Conservation (phyloP, 1,140 invertebrate species). For the Formica selysi region DNA sequence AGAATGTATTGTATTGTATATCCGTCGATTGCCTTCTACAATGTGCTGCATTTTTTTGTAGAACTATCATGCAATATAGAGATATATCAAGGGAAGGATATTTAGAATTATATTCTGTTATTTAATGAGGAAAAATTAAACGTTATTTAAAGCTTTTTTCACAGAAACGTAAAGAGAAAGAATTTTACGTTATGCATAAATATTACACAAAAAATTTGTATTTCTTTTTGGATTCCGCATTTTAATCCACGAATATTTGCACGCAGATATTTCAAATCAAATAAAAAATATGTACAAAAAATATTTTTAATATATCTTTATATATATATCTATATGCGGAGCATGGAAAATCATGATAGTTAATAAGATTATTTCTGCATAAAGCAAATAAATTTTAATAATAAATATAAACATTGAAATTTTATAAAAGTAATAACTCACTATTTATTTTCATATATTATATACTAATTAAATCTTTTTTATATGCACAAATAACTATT, state of each 20-base stretch:
- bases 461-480: conserved; percentile 19
- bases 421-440: not conserved
- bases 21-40: not conserved
- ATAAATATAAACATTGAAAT: not conserved
- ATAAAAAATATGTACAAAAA: conserved; percentile 3
- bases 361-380: conserved; percentile 13
- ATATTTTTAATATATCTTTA: not conserved
- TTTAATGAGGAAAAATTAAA: not conserved
- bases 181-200: conserved; percentile 1
- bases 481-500: not conserved
- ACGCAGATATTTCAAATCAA: conserved; percentile 2
- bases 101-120: conserved; percentile 3
- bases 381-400: conserved; percentile 38
- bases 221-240: not conserved
- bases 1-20: not conserved
- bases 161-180: not conserved
- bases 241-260: conserved; percentile 12
- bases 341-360: not conserved
- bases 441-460: not conserved
- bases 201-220: not conserved
- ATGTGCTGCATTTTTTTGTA: not conserved
- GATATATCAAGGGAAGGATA: not conserved
- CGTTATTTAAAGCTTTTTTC: not conserved
- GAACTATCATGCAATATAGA: not conserved
- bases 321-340: not conserved